A percentile compares a stretch with the other conserved stretches of the same genome.
Evolutionary conservation across 1,140 invertebrate genomes (phyloP).

Genomic region (Caenorhabditis brenneri): DNA sequence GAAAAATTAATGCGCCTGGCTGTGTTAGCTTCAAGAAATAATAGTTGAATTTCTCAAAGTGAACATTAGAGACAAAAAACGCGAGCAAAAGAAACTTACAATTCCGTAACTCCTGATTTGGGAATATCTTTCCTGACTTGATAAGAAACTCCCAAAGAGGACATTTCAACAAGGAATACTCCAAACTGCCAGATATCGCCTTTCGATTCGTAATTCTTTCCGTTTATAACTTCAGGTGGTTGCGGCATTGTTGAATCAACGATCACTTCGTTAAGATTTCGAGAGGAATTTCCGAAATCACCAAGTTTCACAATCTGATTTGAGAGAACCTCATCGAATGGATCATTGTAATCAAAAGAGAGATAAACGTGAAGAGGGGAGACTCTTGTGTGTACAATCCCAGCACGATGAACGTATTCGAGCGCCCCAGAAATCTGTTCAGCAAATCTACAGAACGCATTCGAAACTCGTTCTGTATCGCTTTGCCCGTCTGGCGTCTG

Average conservation of each 20-base stretch:
- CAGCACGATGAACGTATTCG: background rate
- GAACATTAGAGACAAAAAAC: too few relatives aligned
- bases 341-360: background rate
- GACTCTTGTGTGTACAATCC: background rate
- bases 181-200: slow-evolving; percentile 24
- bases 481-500: background rate
- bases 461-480: background rate
- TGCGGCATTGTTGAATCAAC: background rate
- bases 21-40: too few relatives aligned
- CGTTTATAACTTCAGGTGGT: background rate
- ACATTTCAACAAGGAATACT: background rate
- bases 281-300: background rate
- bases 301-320: background rate
- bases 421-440: background rate
- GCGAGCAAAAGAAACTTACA: background rate
- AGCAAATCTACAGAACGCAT: background rate
- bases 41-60: too few relatives aligned
- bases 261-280: background rate
- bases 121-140: background rate
- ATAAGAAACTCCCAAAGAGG: background rate
- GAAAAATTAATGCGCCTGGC: too few relatives aligned
- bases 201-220: background rate
- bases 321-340: background rate
- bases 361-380: background rate
- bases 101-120: background rate